Evolutionary conservation across 92 coral and sea anemone genomes (phyloP).

Genomic region (Porites divaricata): DNA sequence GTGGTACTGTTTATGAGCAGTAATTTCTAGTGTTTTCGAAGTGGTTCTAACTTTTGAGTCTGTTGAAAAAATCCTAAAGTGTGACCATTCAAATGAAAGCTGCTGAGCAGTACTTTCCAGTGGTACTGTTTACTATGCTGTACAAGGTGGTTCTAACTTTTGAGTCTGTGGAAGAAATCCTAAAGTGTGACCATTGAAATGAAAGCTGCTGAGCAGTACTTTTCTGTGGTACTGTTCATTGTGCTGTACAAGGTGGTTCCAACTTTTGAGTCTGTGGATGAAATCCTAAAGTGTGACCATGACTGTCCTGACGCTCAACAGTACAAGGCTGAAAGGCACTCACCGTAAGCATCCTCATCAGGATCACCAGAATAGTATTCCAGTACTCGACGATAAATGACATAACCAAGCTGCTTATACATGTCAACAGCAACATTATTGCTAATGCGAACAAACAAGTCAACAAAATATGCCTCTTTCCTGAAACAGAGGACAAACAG

Average conservation of each 20-base stretch:
- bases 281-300: neutral
- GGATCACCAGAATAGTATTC: conserved; percentile 99
- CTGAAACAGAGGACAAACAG: conserved; percentile 25
- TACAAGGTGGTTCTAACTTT: conserved; percentile 15
- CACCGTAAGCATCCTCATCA: conserved; percentile 98
- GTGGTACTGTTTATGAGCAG: too few species aligned
- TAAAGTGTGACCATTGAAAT: neutral
- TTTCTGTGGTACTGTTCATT: neutral
- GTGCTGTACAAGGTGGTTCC: neutral
- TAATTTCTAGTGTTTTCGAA: too few species aligned
- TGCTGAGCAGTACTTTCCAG: neutral
- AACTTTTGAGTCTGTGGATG: conserved; percentile 1
- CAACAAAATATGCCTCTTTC: conserved; percentile 96
- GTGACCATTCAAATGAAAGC: neutral
- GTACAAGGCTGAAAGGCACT: conserved; percentile 4
- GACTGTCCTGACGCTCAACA: neutral
- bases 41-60: neutral
- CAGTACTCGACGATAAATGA: conserved; percentile 88
- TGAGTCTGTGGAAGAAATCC: neutral
- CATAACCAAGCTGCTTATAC: conserved; percentile 95
- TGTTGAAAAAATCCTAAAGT: neutral
- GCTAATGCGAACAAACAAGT: conserved; percentile 95
- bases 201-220: conserved; percentile 8
- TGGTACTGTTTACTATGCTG: conserved; percentile 17
- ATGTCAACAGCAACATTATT: conserved; percentile 94